Percentiles rank a stretch among this genome's conserved stretches.
phyloP scores from a whole-genome alignment of 2,888 invertebrate genomes.

The Acrobeloides nanus region DNA sequence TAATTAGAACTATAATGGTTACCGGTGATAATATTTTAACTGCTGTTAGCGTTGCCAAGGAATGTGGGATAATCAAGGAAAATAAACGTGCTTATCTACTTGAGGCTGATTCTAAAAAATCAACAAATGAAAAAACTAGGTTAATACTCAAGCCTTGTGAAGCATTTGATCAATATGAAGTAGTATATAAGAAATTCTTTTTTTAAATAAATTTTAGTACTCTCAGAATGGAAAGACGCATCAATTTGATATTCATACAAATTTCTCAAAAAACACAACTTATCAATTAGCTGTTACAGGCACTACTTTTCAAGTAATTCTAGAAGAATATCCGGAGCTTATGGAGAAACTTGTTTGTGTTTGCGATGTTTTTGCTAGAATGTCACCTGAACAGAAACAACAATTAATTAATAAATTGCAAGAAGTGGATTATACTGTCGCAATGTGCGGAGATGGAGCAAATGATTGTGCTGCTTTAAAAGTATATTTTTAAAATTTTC shows the following conservation, averaged over 20 bases:
- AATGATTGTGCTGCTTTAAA: constrained; percentile 59
- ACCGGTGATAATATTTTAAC: constrained; percentile 89
- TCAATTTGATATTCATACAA: too few species aligned
- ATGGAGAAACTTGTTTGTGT: constrained; percentile 42
- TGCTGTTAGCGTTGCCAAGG: constrained; percentile 79
- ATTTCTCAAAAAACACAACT: too few species aligned
- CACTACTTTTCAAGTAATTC: constrained; percentile 41
- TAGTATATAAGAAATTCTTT: too few species aligned
- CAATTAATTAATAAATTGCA: constrained; percentile 32
- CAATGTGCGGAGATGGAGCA: constrained; percentile 59
- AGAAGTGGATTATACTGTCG: constrained; percentile 55
- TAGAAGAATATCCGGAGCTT: constrained; percentile 47
- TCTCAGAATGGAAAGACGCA: too few species aligned
- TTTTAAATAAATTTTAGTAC: too few species aligned
- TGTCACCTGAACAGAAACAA: constrained; percentile 55
- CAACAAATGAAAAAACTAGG: not conserved
- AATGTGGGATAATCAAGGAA: constrained; percentile 62
- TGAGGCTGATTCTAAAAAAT: too few species aligned
- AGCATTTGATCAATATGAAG: too few species aligned
- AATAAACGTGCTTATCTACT: constrained; percentile 39
- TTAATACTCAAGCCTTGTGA: too few species aligned
- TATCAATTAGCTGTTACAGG: constrained; percentile 43
- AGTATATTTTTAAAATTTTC: too few species aligned
- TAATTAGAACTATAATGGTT: constrained; percentile 76
- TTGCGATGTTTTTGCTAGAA: constrained; percentile 55